Conservation (phyloP, 1,140 invertebrate species). For the Drosophila takahashii region DNA sequence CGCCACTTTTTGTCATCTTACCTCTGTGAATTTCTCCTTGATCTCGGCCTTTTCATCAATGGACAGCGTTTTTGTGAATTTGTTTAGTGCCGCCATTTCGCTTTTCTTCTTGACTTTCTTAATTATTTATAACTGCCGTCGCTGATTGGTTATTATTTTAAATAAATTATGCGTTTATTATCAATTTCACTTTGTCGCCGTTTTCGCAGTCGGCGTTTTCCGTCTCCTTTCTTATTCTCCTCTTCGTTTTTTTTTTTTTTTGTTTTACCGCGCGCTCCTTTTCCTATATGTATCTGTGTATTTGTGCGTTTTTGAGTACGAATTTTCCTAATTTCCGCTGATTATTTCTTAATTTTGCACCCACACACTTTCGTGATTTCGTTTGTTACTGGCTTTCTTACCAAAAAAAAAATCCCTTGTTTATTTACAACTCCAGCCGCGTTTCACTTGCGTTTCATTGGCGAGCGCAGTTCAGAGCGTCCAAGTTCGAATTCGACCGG, state of each 20-base stretch:
- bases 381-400: slow-evolving; percentile 7
- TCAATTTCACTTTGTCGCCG: slow-evolving; percentile 67
- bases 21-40: slow-evolving; percentile 84
- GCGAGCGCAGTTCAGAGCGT: no score
- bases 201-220: slow-evolving; percentile 48
- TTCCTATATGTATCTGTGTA: slow-evolving; percentile 7
- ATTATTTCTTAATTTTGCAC: slow-evolving; percentile 12
- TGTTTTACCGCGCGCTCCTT: slow-evolving; percentile 34
- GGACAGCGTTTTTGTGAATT: slow-evolving; percentile 83
- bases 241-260: slow-evolving; percentile 20
- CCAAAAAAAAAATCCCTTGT: slow-evolving; percentile 24
- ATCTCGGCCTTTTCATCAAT: slow-evolving; percentile 84
- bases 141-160: slow-evolving; percentile 68
- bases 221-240: slow-evolving; percentile 28
- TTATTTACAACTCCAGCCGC: background rate
- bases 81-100: slow-evolving; percentile 78
- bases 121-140: slow-evolving; percentile 49
- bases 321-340: slow-evolving; percentile 9
- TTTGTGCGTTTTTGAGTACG: slow-evolving; percentile 13
- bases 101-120: slow-evolving; percentile 50
- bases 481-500: slow-evolving; percentile 16
- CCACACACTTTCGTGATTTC: slow-evolving; percentile 19
- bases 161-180: slow-evolving; percentile 70
- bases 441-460: background rate
- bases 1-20: slow-evolving; percentile 57